Evolutionary conservation across 2,797 vertebrate species (phyloP).

Genomic region (Liasis olivaceus): DNA sequence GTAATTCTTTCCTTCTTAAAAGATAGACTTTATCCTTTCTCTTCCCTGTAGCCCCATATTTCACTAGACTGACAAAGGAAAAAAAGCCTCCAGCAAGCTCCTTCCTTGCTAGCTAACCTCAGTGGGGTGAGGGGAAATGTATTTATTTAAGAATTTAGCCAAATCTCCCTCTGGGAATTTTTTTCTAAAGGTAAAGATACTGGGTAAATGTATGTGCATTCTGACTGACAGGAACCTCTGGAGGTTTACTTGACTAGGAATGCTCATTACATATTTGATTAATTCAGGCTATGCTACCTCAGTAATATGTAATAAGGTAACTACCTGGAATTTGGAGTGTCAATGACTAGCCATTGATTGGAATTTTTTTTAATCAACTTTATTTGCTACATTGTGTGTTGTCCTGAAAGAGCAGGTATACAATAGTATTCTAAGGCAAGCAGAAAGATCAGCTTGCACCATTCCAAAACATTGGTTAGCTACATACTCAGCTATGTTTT

Average conservation of each 20-base stretch:
- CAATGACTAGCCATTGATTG: neutral
- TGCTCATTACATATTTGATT: neutral
- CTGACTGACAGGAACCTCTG: neutral
- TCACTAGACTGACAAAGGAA: neutral
- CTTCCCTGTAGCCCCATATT: neutral
- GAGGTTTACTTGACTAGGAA: neutral
- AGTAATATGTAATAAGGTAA: neutral
- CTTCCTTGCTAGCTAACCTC: neutral
- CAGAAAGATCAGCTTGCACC: neutral
- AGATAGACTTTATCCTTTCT: neutral
- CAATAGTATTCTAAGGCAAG: neutral
- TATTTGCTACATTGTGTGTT: neutral
- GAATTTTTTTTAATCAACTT: neutral
- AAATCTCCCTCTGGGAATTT: neutral
- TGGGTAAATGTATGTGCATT: neutral
- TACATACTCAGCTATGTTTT: neutral
- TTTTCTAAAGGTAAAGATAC: neutral
- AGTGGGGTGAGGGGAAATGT: neutral
- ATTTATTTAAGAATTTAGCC: neutral
- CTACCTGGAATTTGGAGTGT: neutral
- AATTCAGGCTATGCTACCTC: neutral
- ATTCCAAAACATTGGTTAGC: neutral
- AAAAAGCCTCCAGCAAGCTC: neutral
- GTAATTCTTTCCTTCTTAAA: neutral
- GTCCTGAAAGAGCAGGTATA: neutral